These are phyloP conservation scores for Pelagia noctiluca DNA, from an alignment of 30 jellyfish, hydroid and myxozoan species.

Conservation along the genomic window DNA sequence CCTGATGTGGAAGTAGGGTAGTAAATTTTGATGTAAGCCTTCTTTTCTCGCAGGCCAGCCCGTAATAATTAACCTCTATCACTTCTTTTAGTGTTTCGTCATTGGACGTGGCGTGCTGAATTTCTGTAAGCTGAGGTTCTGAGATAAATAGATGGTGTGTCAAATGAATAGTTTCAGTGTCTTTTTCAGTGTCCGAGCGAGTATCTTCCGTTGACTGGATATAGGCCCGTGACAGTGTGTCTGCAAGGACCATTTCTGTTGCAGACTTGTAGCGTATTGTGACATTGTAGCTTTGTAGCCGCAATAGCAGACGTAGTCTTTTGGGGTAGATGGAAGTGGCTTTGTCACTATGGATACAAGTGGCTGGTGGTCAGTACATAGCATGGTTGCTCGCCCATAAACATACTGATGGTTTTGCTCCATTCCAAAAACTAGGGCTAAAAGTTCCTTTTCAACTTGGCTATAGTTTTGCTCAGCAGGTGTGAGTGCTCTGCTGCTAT, in stretches of 20 bases:
- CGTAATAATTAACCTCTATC: not conserved
- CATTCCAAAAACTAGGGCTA: slow-evolving; percentile 2
- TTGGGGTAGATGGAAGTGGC: not conserved
- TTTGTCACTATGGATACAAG: slow-evolving; percentile 1
- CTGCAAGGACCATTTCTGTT: slow-evolving; percentile 6
- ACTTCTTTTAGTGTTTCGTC: not conserved
- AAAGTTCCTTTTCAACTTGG: not conserved
- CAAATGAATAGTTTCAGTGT: not conserved
- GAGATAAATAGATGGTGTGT: not conserved
- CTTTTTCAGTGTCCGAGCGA: slow-evolving; percentile 8
- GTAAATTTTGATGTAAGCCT: not conserved
- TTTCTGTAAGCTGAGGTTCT: slow-evolving; percentile 5
- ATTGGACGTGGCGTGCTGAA: not conserved
- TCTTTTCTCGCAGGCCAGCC: slow-evolving; percentile 6
- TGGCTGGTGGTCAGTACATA: slow-evolving; percentile 2
- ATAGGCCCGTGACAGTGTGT: slow-evolving; percentile 7
- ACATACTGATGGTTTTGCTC: not conserved
- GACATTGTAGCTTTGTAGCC: slow-evolving; percentile 4
- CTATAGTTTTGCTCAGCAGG: slow-evolving; percentile 3
- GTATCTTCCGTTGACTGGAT: slow-evolving; percentile 2
- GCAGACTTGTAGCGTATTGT: not conserved
- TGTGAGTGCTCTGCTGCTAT: slow-evolving; percentile 3
- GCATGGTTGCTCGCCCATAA: slow-evolving; percentile 2
- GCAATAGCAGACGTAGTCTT: slow-evolving; percentile 6
- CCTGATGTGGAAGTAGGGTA: slow-evolving; percentile 8